Percentiles rank a stretch among this genome's conserved stretches.
Conservation (phyloP, 2,113 vertebrate genomes). For the Platanista minor region DNA sequence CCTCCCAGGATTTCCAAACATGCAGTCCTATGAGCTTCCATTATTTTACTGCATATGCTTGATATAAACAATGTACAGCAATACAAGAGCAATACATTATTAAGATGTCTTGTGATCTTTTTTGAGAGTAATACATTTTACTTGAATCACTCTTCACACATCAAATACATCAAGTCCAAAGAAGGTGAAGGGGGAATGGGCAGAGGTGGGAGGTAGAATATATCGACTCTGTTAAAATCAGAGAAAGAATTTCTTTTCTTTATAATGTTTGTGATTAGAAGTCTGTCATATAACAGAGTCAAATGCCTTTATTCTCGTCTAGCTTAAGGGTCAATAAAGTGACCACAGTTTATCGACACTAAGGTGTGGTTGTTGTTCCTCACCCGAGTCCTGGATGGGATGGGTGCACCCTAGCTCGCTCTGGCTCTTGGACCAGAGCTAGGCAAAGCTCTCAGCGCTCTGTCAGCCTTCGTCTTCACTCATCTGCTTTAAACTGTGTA, state of each 20-base stretch:
- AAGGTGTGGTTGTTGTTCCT: neutral
- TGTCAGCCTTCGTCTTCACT: neutral
- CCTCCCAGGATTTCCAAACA: neutral
- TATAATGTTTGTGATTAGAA: neutral
- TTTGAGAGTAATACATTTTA: neutral
- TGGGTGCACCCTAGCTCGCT: fast-evolving
- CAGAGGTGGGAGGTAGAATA: neutral
- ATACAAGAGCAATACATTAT: neutral
- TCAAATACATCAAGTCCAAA: neutral
- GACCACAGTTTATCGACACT: neutral
- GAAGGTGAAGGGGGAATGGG: no score
- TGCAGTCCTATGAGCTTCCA: neutral
- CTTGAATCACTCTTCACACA: neutral
- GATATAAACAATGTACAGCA: neutral
- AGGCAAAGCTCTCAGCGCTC: neutral
- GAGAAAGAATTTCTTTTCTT: neutral
- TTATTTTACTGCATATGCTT: neutral
- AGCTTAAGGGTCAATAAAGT: neutral
- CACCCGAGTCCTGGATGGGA: neutral
- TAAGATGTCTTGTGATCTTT: neutral
- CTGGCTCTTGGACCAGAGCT: neutral
- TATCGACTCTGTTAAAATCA: neutral
- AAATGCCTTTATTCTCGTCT: neutral
- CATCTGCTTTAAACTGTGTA: neutral
- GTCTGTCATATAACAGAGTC: neutral